Conservation (phyloP, 2,113 vertebrate genomes). For the Cyprinodon variegatus region DNA sequence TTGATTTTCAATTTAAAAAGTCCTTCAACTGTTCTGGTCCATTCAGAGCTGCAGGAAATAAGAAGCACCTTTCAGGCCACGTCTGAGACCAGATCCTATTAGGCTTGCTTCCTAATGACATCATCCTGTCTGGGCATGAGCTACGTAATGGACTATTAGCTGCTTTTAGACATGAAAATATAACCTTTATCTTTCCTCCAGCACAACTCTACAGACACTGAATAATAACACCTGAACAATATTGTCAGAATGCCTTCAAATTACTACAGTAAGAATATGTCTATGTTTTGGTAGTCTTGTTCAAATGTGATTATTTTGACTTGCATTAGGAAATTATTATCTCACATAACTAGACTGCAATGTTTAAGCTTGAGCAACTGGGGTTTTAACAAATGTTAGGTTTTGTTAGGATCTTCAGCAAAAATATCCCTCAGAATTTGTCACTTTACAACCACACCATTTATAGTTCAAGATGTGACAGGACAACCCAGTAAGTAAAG, state of each 20-base stretch:
- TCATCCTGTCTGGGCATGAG: slow-evolving; percentile 48
- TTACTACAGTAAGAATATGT: not conserved
- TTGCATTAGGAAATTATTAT: not conserved
- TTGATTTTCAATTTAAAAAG: not conserved
- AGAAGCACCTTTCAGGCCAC: not conserved
- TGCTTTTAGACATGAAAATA: slow-evolving; percentile 51
- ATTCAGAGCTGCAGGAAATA: not conserved
- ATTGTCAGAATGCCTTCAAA: not conserved
- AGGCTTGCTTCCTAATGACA: slow-evolving; percentile 32
- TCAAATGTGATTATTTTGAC: not conserved
- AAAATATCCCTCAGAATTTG: not conserved
- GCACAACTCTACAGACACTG: not conserved
- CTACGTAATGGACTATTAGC: slow-evolving; percentile 49
- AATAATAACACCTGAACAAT: not conserved
- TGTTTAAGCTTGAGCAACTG: not conserved
- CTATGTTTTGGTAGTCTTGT: not conserved
- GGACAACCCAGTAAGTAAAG: no score
- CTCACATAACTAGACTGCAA: not conserved
- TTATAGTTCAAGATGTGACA: not conserved
- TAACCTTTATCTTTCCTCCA: slow-evolving; percentile 19
- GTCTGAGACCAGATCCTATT: not conserved
- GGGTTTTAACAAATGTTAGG: not conserved
- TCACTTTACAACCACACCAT: not conserved
- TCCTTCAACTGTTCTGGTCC: not conserved
- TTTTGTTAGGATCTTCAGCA: not conserved